A percentile compares a stretch with the other conserved stretches of the same genome.
Conservation (phyloP, 1,140 invertebrate genomes). For the Acromyrmex echinatior region DNA sequence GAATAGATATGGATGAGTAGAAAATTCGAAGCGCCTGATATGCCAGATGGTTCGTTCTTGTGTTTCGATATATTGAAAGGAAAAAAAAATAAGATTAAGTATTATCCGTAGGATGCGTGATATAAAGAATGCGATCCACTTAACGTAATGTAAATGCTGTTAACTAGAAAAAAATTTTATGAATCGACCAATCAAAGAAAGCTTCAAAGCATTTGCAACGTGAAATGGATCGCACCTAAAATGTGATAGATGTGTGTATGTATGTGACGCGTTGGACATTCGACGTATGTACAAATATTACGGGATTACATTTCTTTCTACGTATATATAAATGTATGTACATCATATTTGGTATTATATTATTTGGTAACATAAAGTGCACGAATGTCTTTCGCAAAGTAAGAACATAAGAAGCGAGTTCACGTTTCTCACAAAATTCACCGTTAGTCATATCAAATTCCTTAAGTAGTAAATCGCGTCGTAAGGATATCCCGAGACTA, state of each 20-base stretch:
- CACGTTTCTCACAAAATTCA: constrained; percentile 52
- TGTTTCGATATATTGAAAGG: constrained; percentile 1
- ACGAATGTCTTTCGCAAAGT: constrained; percentile 60
- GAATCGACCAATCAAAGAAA: no score
- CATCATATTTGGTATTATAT: constrained; percentile 68
- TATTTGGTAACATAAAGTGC: constrained; percentile 79
- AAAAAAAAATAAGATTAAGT: no score
- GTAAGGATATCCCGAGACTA: neutral
- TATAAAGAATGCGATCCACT: no score
- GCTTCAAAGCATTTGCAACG: no score
- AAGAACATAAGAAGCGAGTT: constrained; percentile 66
- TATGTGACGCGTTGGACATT: constrained; percentile 35
- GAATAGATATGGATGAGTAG: neutral
- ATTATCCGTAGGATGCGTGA: no score
- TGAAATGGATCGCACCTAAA: no score
- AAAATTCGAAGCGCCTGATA: neutral
- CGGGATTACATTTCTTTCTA: neutral
- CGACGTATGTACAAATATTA: constrained; percentile 49
- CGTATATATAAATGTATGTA: constrained; percentile 63
- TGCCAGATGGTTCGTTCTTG: neutral
- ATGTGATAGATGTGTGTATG: no score
- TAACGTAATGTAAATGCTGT: no score
- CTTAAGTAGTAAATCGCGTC: constrained; percentile 52
- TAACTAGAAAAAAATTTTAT: no score
- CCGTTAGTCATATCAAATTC: constrained; percentile 59